Evolutionary conservation across 2,888 invertebrate genomes (phyloP).

Genomic region (Drosophila kuntzei): DNA sequence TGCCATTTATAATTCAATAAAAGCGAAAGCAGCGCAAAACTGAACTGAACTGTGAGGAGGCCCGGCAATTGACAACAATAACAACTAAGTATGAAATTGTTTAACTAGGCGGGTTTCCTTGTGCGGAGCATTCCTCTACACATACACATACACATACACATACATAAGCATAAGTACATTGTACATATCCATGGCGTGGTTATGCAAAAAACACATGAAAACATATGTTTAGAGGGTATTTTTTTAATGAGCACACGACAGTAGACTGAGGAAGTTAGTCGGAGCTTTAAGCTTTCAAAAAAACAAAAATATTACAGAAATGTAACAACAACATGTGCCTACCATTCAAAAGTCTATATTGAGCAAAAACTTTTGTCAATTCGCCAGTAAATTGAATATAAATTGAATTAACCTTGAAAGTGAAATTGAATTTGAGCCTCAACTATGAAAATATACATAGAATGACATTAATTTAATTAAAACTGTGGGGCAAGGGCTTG

Average conservation of each 20-base stretch:
- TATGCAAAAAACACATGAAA: constrained; percentile 28
- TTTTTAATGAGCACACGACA: background rate
- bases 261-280: too few relatives aligned
- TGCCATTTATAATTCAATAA: constrained; percentile 62
- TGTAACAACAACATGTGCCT: background rate
- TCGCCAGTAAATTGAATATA: constrained; percentile 8
- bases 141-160: background rate
- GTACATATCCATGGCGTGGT: background rate
- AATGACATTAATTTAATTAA: constrained; percentile 27
- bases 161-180: too few relatives aligned
- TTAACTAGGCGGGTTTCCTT: constrained; percentile 61
- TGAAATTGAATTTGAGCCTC: constrained; percentile 57
- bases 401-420: constrained; percentile 31
- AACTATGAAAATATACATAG: background rate
- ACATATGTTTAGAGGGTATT: constrained; percentile 31
- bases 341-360: background rate
- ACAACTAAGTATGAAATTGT: constrained; percentile 27
- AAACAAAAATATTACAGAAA: constrained; percentile 1
- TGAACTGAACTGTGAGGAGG: constrained; percentile 55
- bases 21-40: constrained; percentile 65
- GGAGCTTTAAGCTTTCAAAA: background rate
- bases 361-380: background rate
- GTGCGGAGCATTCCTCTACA: constrained; percentile 25
- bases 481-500: constrained; percentile 32
- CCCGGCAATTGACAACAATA: constrained; percentile 72